Evolutionary conservation across 2,113 vertebrate genomes (phyloP).

Genomic region (Halcyon malimbica): DNA sequence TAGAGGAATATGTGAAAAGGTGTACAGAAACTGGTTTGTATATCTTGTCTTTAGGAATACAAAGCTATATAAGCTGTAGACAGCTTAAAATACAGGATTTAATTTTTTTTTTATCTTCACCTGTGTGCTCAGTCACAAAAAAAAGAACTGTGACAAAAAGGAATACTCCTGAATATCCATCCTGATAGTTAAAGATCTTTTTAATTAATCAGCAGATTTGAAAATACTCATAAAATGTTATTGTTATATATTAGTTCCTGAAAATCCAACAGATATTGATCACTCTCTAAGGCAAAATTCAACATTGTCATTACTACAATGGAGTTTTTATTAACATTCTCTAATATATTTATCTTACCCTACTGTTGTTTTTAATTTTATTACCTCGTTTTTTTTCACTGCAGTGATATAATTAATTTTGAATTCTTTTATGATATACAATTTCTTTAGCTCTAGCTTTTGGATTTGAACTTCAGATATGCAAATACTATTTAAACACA

Average conservation of each 20-base stretch:
- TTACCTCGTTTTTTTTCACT: not conserved
- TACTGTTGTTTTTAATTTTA: not conserved
- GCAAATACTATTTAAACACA: not conserved
- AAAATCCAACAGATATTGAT: not conserved
- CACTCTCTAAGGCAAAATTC: not conserved
- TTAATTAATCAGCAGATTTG: not conserved
- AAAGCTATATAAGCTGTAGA: not conserved
- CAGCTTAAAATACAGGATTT: not conserved
- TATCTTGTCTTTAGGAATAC: not conserved
- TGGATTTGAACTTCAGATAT: not conserved
- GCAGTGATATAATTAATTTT: not conserved
- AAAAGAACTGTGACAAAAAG: not conserved
- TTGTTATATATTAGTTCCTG: not conserved
- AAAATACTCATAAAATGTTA: not conserved
- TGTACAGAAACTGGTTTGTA: not conserved
- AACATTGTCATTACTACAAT: not conserved
- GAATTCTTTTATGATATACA: not conserved
- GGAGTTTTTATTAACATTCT: not conserved
- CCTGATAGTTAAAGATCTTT: not conserved
- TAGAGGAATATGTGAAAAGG: not conserved
- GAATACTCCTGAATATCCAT: not conserved
- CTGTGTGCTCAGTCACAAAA: not conserved
- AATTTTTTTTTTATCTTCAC: not conserved
- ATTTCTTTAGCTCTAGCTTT: not conserved
- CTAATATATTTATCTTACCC: not conserved